phyloP scores from a whole-genome alignment of 2,888 invertebrate genomes.

The Meteorus colon region DNA sequence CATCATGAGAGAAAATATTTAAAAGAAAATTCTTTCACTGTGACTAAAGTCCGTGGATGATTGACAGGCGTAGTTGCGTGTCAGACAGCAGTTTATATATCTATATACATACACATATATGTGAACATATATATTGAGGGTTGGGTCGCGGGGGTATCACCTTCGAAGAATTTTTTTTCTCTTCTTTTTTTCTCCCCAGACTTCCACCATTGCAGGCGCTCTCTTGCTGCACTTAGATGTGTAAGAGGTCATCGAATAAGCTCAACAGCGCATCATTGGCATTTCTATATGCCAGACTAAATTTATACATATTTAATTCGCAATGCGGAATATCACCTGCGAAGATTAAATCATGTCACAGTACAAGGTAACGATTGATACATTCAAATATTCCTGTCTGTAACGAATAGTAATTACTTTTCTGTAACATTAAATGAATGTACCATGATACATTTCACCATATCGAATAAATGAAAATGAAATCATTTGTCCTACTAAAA shows the following conservation, averaged over 20 bases:
- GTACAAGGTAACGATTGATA: too few species aligned
- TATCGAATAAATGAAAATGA: not conserved
- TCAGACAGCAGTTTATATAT: constrained; percentile 55
- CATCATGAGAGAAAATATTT: constrained; percentile 51
- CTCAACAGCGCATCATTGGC: not conserved
- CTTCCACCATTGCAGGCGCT: not conserved
- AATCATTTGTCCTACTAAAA: not conserved
- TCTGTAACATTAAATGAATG: not conserved
- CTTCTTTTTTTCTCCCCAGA: not conserved
- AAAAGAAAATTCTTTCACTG: constrained; percentile 67
- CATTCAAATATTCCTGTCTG: not conserved
- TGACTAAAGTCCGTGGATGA: constrained; percentile 71
- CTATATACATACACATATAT: not conserved
- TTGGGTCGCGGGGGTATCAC: constrained; percentile 68
- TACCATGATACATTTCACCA: not conserved
- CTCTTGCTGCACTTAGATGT: not conserved
- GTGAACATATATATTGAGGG: constrained; percentile 52
- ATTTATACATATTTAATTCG: not conserved
- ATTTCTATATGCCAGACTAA: not conserved
- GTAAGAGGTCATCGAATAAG: not conserved
- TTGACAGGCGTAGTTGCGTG: constrained; percentile 64
- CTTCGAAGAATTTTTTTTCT: constrained; percentile 57
- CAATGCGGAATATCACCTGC: not conserved
- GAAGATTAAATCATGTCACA: not conserved
- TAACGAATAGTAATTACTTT: not conserved